These are phyloP conservation scores for Zenarchopterus dispar DNA, from an alignment of 2,797 vertebrate genomes.

Conservation along the genomic window DNA sequence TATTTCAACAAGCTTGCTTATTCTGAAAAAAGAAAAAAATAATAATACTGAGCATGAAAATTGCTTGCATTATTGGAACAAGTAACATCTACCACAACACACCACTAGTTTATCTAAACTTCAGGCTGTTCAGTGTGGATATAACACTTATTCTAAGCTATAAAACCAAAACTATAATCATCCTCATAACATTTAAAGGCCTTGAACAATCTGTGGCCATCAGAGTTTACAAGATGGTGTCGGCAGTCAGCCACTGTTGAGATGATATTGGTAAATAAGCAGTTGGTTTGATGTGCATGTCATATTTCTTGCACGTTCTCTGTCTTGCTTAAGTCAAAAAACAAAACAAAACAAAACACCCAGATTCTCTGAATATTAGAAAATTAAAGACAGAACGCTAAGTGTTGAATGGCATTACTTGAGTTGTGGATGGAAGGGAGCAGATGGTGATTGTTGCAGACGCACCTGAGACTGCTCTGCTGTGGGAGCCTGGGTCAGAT, in stretches of 20 bases:
- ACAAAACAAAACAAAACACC: constrained; percentile 26
- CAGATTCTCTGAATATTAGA: constrained; percentile 31
- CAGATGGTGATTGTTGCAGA: constrained; percentile 6
- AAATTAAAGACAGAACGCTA: not conserved
- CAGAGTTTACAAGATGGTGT: constrained; percentile 56
- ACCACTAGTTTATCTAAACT: constrained; percentile 15
- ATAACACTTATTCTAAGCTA: constrained; percentile 35
- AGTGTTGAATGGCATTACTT: constrained; percentile 9
- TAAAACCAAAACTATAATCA: constrained; percentile 37
- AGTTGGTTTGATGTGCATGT: constrained; percentile 37
- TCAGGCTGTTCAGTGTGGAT: constrained; percentile 14
- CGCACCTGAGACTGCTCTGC: constrained; percentile 44
- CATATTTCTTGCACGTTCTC: constrained; percentile 37
- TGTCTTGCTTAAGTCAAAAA: constrained; percentile 25
- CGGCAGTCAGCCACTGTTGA: constrained; percentile 41
- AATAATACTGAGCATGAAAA: constrained; percentile 8
- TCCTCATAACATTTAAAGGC: constrained; percentile 28
- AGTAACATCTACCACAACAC: constrained; percentile 4
- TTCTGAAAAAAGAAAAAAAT: constrained; percentile 10
- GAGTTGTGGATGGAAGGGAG: constrained; percentile 1
- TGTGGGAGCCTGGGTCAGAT: constrained; percentile 58
- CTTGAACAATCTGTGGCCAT: constrained; percentile 49
- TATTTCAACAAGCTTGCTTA: constrained; percentile 41
- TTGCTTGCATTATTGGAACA: constrained; percentile 10
- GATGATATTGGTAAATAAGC: constrained; percentile 63